Conservation (phyloP, 1,140 invertebrate species). For the silkworm (Bombyx mori) region DNA sequence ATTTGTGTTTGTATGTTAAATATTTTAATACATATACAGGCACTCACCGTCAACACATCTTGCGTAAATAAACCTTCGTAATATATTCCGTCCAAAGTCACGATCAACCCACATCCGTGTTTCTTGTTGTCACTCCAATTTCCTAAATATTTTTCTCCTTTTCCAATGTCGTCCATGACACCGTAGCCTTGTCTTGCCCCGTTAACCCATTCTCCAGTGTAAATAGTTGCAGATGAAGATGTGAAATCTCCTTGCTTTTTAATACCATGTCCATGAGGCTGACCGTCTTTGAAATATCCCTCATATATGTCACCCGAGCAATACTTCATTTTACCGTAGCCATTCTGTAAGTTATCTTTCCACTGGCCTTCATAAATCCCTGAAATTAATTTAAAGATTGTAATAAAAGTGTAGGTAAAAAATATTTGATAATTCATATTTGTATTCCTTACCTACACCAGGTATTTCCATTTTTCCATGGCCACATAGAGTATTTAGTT, state of each 20-base stretch:
- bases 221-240: slow-evolving; percentile 80
- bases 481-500: slow-evolving; percentile 82
- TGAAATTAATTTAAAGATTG: slow-evolving; percentile 20
- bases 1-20: not conserved
- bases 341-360: slow-evolving; percentile 87
- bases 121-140: slow-evolving; percentile 87
- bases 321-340: slow-evolving; percentile 83
- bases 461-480: slow-evolving; percentile 79
- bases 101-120: slow-evolving; percentile 85
- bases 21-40: not conserved
- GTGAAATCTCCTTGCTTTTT: slow-evolving; percentile 86
- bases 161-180: slow-evolving; percentile 87
- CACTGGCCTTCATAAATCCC: slow-evolving; percentile 87
- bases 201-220: slow-evolving; percentile 87
- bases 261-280: slow-evolving; percentile 87
- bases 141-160: slow-evolving; percentile 91
- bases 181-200: slow-evolving; percentile 88
- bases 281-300: slow-evolving; percentile 87
- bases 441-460: slow-evolving; percentile 56
- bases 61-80: slow-evolving; percentile 89
- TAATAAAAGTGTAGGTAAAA: not conserved
- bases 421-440: not conserved
- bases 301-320: slow-evolving; percentile 81
- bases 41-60: slow-evolving; percentile 80
- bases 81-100: slow-evolving; percentile 91